A percentile compares a stretch with the other conserved stretches of the same genome.
phyloP scores from a whole-genome alignment of 2,888 invertebrate genomes.

The Altica lythri region DNA sequence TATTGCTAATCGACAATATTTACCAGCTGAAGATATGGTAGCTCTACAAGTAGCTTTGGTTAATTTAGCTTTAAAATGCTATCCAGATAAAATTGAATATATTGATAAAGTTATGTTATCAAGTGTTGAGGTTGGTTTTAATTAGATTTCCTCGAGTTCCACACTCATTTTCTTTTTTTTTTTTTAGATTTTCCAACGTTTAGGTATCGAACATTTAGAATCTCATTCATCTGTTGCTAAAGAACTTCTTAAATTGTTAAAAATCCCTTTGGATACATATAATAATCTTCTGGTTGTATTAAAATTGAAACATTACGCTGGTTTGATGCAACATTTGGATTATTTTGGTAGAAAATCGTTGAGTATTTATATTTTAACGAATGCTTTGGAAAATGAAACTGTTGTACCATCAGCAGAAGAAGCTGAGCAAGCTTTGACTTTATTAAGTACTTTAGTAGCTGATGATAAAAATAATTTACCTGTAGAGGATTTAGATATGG shows the following conservation, averaged over 20 bases:
- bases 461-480: constrained; percentile 74
- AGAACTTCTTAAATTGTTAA: constrained; percentile 89
- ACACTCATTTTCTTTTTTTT: background rate
- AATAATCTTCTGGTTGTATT: constrained; percentile 88
- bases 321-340: constrained; percentile 74
- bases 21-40: constrained; percentile 95
- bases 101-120: constrained; percentile 94
- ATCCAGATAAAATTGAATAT: constrained; percentile 91
- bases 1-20: constrained; percentile 89
- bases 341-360: constrained; percentile 83
- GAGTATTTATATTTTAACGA: constrained; percentile 86
- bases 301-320: constrained; percentile 84
- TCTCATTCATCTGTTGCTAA: constrained; percentile 85
- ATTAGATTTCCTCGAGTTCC: background rate
- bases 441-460: constrained; percentile 87
- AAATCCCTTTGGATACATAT: constrained; percentile 94
- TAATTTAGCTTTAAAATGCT: constrained; percentile 94
- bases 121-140: constrained; percentile 66
- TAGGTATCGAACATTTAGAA: constrained; percentile 81
- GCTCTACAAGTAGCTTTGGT: constrained; percentile 93
- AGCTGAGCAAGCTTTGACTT: constrained; percentile 63
- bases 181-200: constrained; percentile 74
- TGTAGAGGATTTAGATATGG: constrained; percentile 71
- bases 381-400: constrained; percentile 89
- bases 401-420: constrained; percentile 85